These are phyloP conservation scores for Acanthiza pusilla DNA, from an alignment of 2,797 vertebrate genomes.

Conservation along the genomic window DNA sequence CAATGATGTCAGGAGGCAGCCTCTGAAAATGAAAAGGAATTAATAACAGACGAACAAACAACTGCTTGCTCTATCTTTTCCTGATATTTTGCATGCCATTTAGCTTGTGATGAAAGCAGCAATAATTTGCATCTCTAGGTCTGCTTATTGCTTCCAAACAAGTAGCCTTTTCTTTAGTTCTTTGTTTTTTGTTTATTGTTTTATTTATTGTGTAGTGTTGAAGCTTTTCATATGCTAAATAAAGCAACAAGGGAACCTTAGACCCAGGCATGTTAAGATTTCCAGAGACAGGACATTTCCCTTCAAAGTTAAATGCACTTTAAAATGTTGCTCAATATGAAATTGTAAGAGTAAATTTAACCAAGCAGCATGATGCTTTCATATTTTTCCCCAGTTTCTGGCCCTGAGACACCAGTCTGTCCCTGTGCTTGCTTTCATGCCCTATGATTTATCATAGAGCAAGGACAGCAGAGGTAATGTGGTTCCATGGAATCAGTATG, in stretches of 20 bases:
- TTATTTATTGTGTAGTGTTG: slow-evolving; percentile 1
- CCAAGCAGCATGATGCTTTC: slow-evolving; percentile 18
- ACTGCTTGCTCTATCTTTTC: slow-evolving; percentile 68
- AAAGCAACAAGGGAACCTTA: slow-evolving; percentile 10
- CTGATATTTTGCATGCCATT: slow-evolving; percentile 63
- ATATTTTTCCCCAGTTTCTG: not conserved
- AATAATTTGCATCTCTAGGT: slow-evolving; percentile 59
- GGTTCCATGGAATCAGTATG: not conserved
- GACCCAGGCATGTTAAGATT: not conserved
- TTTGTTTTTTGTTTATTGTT: not conserved
- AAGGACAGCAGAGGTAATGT: slow-evolving; percentile 46
- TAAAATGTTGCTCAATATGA: not conserved
- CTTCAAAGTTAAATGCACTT: slow-evolving; percentile 11
- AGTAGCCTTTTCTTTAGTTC: slow-evolving; percentile 20
- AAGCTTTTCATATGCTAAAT: slow-evolving; percentile 34
- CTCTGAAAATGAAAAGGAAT: slow-evolving; percentile 23
- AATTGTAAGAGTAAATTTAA: slow-evolving; percentile 12
- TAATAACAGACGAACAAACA: slow-evolving; percentile 51
- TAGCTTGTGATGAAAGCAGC: slow-evolving; percentile 62
- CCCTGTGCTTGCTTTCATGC: slow-evolving; percentile 36
- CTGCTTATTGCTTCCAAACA: slow-evolving; percentile 55
- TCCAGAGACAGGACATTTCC: not conserved
- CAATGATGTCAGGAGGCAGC: not conserved
- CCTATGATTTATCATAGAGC: slow-evolving; percentile 9
- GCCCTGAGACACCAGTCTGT: not conserved